These are phyloP conservation scores for Acestrorhynchus altus DNA, from an alignment of 2,797 vertebrate genomes.

Conservation along the genomic window DNA sequence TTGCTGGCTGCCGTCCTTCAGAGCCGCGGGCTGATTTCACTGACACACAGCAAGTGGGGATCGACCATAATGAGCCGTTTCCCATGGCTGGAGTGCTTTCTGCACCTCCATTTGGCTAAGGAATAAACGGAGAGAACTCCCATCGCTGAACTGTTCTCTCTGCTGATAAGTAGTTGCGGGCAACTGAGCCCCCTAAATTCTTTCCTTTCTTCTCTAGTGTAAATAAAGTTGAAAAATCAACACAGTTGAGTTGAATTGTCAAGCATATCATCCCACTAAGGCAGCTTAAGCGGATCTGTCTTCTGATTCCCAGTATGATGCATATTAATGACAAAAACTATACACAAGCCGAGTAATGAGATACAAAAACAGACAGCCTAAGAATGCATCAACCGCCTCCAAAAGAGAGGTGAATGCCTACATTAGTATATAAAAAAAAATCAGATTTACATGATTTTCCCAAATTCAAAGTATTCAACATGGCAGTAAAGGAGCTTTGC, in stretches of 20 bases:
- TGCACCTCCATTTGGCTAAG: conserved; percentile 36
- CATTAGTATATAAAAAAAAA: not conserved
- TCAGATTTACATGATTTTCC: too few relatives aligned
- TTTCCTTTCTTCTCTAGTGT: not conserved
- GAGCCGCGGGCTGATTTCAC: conserved; percentile 25
- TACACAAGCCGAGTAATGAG: not conserved
- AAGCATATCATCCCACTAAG: not conserved
- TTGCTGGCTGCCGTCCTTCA: conserved; percentile 40
- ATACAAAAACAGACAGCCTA: not conserved
- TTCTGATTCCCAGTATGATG: not conserved
- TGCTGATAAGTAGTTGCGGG: not conserved
- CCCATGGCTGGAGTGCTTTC: conserved; percentile 29
- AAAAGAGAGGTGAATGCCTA: not conserved
- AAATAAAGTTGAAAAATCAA: not conserved
- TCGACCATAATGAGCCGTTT: conserved; percentile 44
- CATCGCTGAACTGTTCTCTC: conserved; percentile 9
- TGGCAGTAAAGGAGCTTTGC: too few relatives aligned
- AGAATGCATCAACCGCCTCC: not conserved
- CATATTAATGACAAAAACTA: not conserved
- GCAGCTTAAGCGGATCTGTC: not conserved
- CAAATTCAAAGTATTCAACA: too few relatives aligned
- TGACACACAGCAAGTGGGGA: not conserved
- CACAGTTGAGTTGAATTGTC: not conserved
- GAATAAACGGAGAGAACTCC: conserved; percentile 22
- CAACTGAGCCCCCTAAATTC: not conserved